phyloP scores from a whole-genome alignment of 2,113 vertebrate genomes.

The Mystacornis crossleyi region DNA sequence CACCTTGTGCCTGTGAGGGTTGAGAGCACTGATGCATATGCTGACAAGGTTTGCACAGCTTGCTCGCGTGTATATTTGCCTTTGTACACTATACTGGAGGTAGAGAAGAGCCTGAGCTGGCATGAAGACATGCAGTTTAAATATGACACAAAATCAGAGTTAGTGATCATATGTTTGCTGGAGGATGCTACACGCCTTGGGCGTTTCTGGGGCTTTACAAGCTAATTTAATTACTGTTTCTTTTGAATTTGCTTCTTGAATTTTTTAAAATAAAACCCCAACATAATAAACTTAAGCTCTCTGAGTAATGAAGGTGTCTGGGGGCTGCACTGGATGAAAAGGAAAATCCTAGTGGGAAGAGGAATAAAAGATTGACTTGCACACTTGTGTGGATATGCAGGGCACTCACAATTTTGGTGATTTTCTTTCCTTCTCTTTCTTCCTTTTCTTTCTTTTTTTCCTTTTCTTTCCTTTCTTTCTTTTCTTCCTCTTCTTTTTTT shows the following conservation, averaged over 20 bases:
- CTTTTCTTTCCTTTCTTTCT: too few species aligned
- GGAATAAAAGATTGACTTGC: background rate
- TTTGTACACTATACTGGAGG: background rate
- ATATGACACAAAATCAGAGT: background rate
- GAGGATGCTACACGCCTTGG: background rate
- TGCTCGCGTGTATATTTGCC: background rate
- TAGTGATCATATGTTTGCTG: conserved; percentile 23
- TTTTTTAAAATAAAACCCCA: background rate
- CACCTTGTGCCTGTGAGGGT: background rate
- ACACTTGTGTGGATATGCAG: background rate
- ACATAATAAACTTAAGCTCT: background rate
- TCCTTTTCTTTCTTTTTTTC: too few species aligned
- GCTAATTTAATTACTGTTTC: conserved; percentile 47
- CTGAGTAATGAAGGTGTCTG: background rate
- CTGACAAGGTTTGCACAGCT: conserved; percentile 25
- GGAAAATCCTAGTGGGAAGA: background rate
- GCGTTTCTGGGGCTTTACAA: conserved; percentile 26
- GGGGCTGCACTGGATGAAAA: background rate
- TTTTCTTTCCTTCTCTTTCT: too few species aligned
- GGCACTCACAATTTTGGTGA: background rate
- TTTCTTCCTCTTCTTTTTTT: too few species aligned
- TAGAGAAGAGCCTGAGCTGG: conserved; percentile 29
- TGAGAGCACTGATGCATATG: background rate
- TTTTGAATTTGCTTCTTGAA: conserved; percentile 41
- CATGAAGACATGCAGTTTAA: conserved; percentile 17